Evolutionary conservation across 2,888 invertebrate genomes (phyloP), one percentile per base, ranked within the genome.

Genomic region (Octonoba sinensis): DNA sequence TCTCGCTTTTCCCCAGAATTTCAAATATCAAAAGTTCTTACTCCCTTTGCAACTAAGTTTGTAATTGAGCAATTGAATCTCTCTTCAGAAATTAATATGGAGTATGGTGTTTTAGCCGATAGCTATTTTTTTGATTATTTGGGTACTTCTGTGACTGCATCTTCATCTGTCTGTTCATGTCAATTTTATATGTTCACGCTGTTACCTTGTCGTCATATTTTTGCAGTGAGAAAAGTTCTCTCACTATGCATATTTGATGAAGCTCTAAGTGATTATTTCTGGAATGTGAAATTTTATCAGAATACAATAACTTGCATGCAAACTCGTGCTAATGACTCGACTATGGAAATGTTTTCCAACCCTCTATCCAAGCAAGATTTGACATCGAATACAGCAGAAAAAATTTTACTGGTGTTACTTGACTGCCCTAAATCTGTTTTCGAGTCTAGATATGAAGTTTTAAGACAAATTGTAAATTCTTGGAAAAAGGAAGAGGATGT

Each of bases 181-280:
- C 51, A 62, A 18, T 79, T 79, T 46, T 79, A 36, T 36, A 67
- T 73, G 24, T 60, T 57, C 46, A 73, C 73, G 24, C 62, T 69
- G n/a, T 44, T 79, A 12, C 73, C 73, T 27, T 79, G 79, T 36
- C 67, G 79, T n/a, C 79, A 79, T 69, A 73, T 79, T 51, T 79
- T 79, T 79, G 67, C 73, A 20, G 79, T 79, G 0, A 66, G 79
- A 69, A 72, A 56, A 79, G 36, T 57, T 22, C 67, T 73, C 36
- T 62, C 67, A 16, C 16, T 67, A 16, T 67, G 56, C 49, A 15
- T 67, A 11, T 79, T 79, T 69, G 79, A 79, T 46, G 73, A 67
- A 62, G 27, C 13, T 15, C 4, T 51, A 46, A 47, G 46, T 16
- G 79, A 73, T 27, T 56, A 20, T 56, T 11, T 47, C 6, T 79